phyloP scores from a whole-genome alignment of 2,113 vertebrate species.

The chimpanzee (Pan troglodytes) region NHGRI_mPanTro3-v2.1_pri NC_072408.2:32685501-32686000 shows the following conservation, averaged over 20 bases:
- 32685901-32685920: not conserved
- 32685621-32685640: not conserved
- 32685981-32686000: not conserved
- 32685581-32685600: not conserved
- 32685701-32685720: not conserved
- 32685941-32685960: not conserved
- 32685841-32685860: not conserved
- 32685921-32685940: not conserved
- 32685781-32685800: not conserved
- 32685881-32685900: not conserved
- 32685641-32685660: not conserved
- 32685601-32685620: not conserved
- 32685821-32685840: not conserved
- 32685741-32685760: not conserved
- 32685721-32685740: constrained; percentile 7
- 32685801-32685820: not conserved
- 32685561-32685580: not conserved
- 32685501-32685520: not conserved
- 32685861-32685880: not conserved
- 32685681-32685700: not conserved
- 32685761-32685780: not conserved
- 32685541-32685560: not conserved
- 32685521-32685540: not conserved
- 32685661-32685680: not conserved
- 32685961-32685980: not conserved